A percentile compares a stretch with the other conserved stretches of the same genome.
Conservation (phyloP, 2,113 vertebrate species). For the Arizona elegans region DNA sequence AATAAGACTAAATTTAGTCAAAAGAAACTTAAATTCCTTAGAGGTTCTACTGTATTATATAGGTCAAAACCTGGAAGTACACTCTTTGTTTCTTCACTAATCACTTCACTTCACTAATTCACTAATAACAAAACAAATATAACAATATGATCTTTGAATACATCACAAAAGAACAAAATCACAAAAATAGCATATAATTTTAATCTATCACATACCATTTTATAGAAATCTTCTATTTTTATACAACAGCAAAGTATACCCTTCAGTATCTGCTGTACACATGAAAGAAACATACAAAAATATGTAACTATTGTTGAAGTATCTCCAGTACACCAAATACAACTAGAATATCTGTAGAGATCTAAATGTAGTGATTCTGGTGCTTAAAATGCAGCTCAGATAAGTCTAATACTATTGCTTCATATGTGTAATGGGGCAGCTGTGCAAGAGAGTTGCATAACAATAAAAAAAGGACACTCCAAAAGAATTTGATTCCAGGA, state of each 20-base stretch:
- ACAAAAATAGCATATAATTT: neutral
- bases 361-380: neutral
- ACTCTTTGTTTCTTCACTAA: neutral
- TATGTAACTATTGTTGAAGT: neutral
- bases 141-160: neutral
- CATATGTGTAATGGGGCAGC: neutral
- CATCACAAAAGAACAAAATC: neutral
- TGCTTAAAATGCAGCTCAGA: neutral
- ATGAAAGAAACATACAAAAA: neutral
- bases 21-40: neutral
- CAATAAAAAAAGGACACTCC: neutral
- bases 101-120: neutral
- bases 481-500: neutral
- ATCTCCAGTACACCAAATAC: neutral
- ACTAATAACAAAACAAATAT: neutral
- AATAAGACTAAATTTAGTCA: neutral
- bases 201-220: neutral
- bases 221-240: neutral
- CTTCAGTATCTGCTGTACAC: neutral
- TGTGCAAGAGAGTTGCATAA: neutral
- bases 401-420: too few species aligned
- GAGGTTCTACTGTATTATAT: neutral
- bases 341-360: neutral
- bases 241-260: neutral
- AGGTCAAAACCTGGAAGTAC: neutral